These are phyloP conservation scores for Otus scops DNA, from an alignment of 2,797 vertebrate genomes.

Conservation along the genomic window DNA sequence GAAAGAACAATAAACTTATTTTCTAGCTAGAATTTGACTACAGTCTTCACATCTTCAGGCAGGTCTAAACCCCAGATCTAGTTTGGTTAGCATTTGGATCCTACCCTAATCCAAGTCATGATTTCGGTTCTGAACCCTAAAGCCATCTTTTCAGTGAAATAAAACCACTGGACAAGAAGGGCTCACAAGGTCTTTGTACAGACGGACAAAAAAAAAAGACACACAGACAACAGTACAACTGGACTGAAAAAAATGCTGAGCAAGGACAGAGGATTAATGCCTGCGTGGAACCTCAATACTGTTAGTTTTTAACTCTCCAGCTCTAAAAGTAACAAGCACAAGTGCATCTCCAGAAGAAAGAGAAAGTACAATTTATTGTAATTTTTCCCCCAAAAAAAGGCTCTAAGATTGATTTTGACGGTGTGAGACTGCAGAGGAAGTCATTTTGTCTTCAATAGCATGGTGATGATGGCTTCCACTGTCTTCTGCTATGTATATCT, in stretches of 20 bases:
- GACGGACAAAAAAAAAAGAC: neutral
- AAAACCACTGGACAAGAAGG: conserved; percentile 1
- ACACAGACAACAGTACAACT: neutral
- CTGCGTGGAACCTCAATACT: neutral
- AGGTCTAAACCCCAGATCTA: neutral
- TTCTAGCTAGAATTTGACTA: neutral
- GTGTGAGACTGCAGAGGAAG: neutral
- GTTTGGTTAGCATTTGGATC: neutral
- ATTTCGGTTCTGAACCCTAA: conserved; percentile 10
- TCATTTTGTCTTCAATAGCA: neutral
- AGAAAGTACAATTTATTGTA: neutral
- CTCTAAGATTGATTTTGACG: neutral
- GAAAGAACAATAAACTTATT: neutral
- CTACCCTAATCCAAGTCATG: neutral
- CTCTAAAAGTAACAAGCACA: neutral
- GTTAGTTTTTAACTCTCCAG: neutral
- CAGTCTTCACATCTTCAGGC: neutral
- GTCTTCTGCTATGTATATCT: neutral
- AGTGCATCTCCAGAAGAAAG: neutral
- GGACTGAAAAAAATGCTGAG: conserved; percentile 30
- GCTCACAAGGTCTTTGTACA: neutral
- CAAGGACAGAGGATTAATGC: conserved; percentile 1
- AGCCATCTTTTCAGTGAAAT: conserved; percentile 21
- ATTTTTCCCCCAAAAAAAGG: neutral
- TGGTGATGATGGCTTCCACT: neutral